Conservation (phyloP, 37 sponge, comb jelly and placozoan species). For the Mnemiopsis leidyi region DNA sequence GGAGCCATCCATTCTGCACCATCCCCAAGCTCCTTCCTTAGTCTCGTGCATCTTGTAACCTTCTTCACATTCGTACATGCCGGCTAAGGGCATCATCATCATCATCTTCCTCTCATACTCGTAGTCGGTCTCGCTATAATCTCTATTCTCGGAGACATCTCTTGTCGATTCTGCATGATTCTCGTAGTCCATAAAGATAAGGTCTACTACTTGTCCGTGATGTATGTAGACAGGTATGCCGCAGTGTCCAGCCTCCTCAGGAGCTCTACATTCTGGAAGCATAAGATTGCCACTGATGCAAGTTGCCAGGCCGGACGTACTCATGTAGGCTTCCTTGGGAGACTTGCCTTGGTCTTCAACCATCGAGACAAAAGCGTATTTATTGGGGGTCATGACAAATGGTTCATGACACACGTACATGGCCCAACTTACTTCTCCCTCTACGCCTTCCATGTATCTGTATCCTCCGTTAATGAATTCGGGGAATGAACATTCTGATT, state of each 20-base stretch:
- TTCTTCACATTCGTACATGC: conserved; percentile 22
- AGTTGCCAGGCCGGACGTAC: not conserved
- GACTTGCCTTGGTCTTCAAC: not conserved
- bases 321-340: not conserved
- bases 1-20: conserved; percentile 43
- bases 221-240: not conserved
- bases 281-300: not conserved
- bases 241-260: not conserved
- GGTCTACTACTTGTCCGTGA: not conserved
- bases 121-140: not conserved
- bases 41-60: conserved; percentile 19
- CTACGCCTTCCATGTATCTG: not conserved
- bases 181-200: not conserved
- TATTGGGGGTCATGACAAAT: not conserved
- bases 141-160: not conserved
- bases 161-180: not conserved
- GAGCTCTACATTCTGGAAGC: not conserved
- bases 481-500: conserved; percentile 3
- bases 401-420: not conserved
- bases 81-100: not conserved
- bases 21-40: not conserved
- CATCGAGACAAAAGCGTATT: not conserved
- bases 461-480: not conserved
- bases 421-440: not conserved
- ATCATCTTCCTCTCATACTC: not conserved